phyloP scores from a whole-genome alignment of 2,888 invertebrate genomes.

The Monochamus alternatus region DNA sequence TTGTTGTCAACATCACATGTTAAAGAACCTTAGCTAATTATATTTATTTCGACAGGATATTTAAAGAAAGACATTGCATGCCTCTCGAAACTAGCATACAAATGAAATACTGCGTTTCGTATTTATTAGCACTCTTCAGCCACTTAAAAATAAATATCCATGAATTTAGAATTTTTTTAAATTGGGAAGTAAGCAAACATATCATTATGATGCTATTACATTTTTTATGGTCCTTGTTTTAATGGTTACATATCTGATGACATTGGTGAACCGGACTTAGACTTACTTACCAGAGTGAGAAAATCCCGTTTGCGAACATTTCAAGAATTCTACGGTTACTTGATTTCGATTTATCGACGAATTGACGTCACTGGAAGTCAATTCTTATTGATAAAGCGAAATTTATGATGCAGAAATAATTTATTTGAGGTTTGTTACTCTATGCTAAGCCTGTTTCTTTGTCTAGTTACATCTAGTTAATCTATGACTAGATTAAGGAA shows the following conservation, averaged over 20 bases:
- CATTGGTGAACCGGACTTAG: not conserved
- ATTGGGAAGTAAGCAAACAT: no score
- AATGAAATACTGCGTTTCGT: not conserved
- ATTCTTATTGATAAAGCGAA: not conserved
- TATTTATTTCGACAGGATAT: not conserved
- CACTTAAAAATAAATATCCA: no score
- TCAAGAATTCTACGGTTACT: not conserved
- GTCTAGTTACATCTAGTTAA: not conserved
- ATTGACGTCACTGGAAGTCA: slow-evolving; percentile 12
- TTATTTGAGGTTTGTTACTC: not conserved
- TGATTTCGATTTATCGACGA: not conserved
- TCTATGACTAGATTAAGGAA: not conserved
- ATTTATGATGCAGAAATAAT: slow-evolving; percentile 6
- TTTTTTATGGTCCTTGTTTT: not conserved
- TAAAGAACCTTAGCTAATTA: no score
- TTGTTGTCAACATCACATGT: not conserved
- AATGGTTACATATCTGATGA: not conserved
- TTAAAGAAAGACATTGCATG: not conserved
- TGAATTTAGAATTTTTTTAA: no score
- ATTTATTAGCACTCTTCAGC: no score
- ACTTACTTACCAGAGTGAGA: not conserved
- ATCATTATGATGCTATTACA: not conserved
- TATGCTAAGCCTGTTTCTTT: not conserved
- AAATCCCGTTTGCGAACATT: not conserved
- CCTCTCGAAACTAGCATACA: not conserved